Percentiles rank a stretch among this genome's conserved stretches.
Evolutionary conservation across 2,113 vertebrate species (phyloP).

Genomic region (Benitochromis conjunctus): DNA sequence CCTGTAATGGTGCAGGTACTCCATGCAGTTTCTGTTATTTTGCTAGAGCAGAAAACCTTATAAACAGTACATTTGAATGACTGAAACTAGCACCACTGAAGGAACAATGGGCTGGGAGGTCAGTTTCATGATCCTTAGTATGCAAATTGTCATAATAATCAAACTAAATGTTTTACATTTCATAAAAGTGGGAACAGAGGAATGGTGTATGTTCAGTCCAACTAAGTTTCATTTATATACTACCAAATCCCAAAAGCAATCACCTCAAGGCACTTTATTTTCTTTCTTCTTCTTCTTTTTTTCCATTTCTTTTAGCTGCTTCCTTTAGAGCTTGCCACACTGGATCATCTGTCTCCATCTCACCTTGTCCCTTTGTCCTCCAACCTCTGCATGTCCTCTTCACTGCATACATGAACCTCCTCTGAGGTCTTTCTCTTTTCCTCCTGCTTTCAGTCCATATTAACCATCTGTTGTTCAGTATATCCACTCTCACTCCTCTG

Average conservation of each 20-base stretch:
- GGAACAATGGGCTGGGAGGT: too few relatives aligned
- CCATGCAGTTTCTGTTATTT: too few relatives aligned
- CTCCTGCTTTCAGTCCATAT: neutral
- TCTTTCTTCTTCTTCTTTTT: neutral
- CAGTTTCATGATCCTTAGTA: too few relatives aligned
- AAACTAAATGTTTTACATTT: neutral
- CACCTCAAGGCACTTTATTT: accelerated
- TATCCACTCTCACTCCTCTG: neutral
- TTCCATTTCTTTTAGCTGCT: accelerated
- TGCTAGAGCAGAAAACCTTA: too few relatives aligned
- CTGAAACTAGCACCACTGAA: too few relatives aligned
- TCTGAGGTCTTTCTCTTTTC: neutral
- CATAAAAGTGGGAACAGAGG: neutral
- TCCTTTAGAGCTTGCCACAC: neutral
- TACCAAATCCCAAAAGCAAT: neutral
- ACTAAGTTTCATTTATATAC: neutral
- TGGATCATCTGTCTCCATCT: neutral
- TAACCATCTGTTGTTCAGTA: neutral
- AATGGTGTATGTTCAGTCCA: neutral
- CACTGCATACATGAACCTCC: neutral
- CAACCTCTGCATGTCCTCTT: neutral
- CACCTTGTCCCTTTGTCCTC: neutral
- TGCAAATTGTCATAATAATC: too few relatives aligned
- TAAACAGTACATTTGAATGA: too few relatives aligned
- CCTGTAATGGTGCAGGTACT: too few relatives aligned